Percentiles rank a stretch among this genome's conserved stretches.
These are phyloP conservation scores for Chamaetylas fuelleborni DNA, from an alignment of 2,113 vertebrate species.

Conservation along the genomic window DNA sequence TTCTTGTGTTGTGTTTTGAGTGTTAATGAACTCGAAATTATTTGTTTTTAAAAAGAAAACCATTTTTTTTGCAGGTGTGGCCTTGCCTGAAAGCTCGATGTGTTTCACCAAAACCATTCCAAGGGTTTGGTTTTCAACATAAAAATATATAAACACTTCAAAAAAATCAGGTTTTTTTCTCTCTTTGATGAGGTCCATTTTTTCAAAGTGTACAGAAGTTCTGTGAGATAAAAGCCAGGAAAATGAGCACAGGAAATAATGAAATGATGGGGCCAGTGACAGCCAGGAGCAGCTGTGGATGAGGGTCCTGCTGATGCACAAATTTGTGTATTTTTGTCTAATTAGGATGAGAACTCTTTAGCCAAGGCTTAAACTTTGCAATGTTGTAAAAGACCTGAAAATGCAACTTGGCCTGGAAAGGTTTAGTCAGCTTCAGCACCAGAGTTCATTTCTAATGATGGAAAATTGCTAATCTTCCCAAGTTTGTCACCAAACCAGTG, in stretches of 20 bases:
- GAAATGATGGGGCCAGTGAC: background rate
- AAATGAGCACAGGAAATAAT: background rate
- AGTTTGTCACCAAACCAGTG: conserved; percentile 51
- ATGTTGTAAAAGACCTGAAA: conserved; percentile 14
- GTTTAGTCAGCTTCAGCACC: conserved; percentile 23
- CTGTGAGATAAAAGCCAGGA: background rate
- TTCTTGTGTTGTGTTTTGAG: background rate
- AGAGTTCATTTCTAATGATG: conserved; percentile 16
- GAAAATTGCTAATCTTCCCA: conserved; percentile 58
- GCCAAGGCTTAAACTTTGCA: background rate
- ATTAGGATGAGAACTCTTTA: background rate
- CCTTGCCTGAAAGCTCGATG: background rate
- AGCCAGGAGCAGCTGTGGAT: background rate
- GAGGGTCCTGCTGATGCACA: background rate
- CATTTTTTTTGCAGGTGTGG: background rate
- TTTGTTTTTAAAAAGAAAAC: background rate
- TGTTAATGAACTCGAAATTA: background rate
- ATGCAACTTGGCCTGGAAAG: conserved; percentile 15
- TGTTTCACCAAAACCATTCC: background rate
- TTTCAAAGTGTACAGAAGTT: background rate
- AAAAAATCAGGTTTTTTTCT: background rate
- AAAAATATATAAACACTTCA: background rate
- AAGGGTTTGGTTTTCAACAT: background rate
- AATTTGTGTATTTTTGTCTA: background rate
- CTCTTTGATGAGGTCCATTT: background rate